Conservation (phyloP, 2,888 invertebrate species). For the Caenorhabditis sinica region DNA sequence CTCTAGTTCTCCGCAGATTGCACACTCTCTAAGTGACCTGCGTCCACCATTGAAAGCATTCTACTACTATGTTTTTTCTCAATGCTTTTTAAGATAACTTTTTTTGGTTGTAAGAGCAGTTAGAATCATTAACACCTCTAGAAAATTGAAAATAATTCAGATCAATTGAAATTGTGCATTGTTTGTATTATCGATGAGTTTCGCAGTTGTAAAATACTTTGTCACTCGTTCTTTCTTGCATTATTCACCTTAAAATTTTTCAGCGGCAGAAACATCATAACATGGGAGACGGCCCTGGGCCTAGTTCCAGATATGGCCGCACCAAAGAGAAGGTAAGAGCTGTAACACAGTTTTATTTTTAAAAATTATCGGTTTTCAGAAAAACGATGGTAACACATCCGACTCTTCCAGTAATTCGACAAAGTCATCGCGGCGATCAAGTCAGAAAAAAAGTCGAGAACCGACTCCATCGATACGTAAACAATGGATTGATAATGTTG, state of each 20-base stretch:
- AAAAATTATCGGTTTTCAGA: background rate
- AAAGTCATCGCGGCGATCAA: background rate
- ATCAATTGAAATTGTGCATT: too few species aligned
- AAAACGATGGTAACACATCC: background rate
- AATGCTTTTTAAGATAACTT: too few species aligned
- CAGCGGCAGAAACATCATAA: too few species aligned
- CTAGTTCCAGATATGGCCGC: background rate
- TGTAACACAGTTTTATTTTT: background rate
- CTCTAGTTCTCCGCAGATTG: too few species aligned
- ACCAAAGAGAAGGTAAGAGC: background rate
- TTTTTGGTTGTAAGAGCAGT: too few species aligned
- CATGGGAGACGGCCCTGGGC: constrained; percentile 8
- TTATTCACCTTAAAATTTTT: background rate
- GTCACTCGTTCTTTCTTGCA: background rate
- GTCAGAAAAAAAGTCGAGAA: background rate
- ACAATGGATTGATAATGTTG: background rate
- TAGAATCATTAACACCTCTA: too few species aligned
- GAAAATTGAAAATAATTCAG: too few species aligned
- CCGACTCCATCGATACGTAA: background rate
- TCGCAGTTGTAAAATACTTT: constrained; percentile 1
- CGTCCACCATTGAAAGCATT: too few species aligned
- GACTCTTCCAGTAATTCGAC: constrained; percentile 6
- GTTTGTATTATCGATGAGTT: too few species aligned
- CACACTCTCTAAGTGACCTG: too few species aligned
- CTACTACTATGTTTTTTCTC: too few species aligned